phyloP scores from a whole-genome alignment of 2,888 invertebrate genomes.

The Diaperis boleti region DNA sequence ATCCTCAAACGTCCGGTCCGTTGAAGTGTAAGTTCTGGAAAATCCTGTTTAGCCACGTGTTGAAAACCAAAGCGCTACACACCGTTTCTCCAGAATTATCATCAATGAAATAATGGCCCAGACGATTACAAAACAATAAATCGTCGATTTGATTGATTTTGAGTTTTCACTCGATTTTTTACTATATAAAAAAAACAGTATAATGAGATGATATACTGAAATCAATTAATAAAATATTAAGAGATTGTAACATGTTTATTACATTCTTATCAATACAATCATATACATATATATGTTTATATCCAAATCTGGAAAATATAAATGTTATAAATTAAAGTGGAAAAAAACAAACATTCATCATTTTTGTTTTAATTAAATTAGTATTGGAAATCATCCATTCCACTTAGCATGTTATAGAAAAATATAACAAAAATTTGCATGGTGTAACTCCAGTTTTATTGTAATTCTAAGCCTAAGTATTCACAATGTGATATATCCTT shows the following conservation, averaged over 20 bases:
- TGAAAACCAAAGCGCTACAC: too few species aligned
- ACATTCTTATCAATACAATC: conserved; percentile 32
- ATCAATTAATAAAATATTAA: too few species aligned
- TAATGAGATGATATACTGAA: too few species aligned
- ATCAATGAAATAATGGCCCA: too few species aligned
- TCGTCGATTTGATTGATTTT: too few species aligned
- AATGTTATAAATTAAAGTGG: background rate
- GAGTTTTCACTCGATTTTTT: too few species aligned
- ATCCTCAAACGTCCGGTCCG: too few species aligned
- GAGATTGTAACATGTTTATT: conserved; percentile 24
- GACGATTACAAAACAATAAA: too few species aligned
- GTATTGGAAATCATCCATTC: background rate
- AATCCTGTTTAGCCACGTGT: too few species aligned
- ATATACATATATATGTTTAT: conserved; percentile 25
- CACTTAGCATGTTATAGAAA: conserved; percentile 20
- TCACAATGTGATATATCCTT: conserved; percentile 71
- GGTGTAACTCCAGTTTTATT: conserved; percentile 11
- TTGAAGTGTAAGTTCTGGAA: too few species aligned
- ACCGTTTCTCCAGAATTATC: too few species aligned
- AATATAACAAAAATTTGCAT: conserved; percentile 34
- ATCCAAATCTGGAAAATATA: conserved; percentile 14
- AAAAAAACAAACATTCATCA: background rate
- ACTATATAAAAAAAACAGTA: too few species aligned
- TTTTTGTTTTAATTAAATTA: background rate
- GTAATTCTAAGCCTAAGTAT: conserved; percentile 14